phyloP scores from a whole-genome alignment of 1,140 invertebrate species.

The Drosophila simulans region DNA sequence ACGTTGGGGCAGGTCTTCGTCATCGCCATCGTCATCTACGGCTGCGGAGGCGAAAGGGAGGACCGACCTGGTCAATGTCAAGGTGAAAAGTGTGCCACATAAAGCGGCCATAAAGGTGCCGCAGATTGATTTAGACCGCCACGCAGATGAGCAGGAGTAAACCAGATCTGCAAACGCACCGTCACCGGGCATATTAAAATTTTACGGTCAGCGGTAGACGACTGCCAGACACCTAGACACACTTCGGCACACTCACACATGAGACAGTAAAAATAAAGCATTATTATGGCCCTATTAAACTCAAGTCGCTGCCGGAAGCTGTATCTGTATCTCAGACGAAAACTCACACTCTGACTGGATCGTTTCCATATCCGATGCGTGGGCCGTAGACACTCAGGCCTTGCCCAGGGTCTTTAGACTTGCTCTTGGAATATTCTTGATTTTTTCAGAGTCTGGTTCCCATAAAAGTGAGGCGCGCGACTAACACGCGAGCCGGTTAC shows the following conservation, averaged over 20 bases:
- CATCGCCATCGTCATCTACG: neutral
- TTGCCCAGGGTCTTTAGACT: constrained; percentile 28
- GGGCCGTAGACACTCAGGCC: constrained; percentile 44
- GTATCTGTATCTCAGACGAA: constrained; percentile 38
- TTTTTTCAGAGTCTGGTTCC: constrained; percentile 12
- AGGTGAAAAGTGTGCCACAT: constrained; percentile 79
- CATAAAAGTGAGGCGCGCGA: constrained; percentile 64
- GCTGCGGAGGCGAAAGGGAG: constrained; percentile 5
- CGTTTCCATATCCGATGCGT: neutral
- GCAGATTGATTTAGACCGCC: constrained; percentile 65
- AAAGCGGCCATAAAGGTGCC: constrained; percentile 77
- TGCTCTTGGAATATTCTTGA: constrained; percentile 2
- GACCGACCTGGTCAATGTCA: constrained; percentile 67
- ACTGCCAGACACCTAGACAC: constrained; percentile 71
- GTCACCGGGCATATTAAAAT: constrained; percentile 62
- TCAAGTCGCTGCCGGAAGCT: constrained; percentile 65
- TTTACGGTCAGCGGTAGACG: constrained; percentile 74
- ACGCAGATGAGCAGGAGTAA: constrained; percentile 19
- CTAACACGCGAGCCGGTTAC: constrained; percentile 47
- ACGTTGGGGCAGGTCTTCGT: constrained; percentile 69
- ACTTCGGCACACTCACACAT: constrained; percentile 58
- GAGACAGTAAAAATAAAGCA: constrained; percentile 80
- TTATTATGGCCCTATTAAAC: constrained; percentile 79
- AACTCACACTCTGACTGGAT: neutral
- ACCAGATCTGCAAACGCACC: constrained; percentile 9